Evolutionary conservation across 1,140 invertebrate genomes (phyloP).

Genomic region (Temnothorax nylanderi): DNA sequence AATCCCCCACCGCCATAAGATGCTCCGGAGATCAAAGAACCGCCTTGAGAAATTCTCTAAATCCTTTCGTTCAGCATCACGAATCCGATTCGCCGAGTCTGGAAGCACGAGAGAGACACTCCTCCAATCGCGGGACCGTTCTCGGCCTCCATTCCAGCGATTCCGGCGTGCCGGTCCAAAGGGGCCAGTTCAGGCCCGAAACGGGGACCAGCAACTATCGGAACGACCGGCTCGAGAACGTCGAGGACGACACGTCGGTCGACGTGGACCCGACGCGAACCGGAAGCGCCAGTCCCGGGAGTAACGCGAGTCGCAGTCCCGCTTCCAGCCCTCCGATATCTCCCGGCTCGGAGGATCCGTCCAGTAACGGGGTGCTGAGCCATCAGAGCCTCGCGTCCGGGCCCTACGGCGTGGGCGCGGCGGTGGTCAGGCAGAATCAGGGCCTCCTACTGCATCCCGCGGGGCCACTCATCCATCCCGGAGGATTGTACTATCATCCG

Average conservation of each 20-base stretch:
- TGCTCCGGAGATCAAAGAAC: constrained; percentile 51
- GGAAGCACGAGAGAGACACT: constrained; percentile 28
- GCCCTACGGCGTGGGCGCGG: constrained; percentile 71
- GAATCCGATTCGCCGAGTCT: constrained; percentile 51
- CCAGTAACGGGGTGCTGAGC: constrained; percentile 59
- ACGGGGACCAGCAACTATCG: constrained; percentile 56
- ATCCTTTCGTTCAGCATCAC: constrained; percentile 66
- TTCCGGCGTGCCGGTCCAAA: constrained; percentile 38
- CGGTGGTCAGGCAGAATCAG: constrained; percentile 80
- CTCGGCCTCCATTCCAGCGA: constrained; percentile 44
- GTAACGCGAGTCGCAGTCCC: constrained; percentile 80
- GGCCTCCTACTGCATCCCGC: constrained; percentile 80
- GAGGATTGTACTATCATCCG: constrained; percentile 82
- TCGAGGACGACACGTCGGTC: constrained; percentile 74
- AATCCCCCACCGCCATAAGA: constrained; percentile 59
- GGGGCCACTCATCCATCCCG: constrained; percentile 80
- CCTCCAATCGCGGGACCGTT: constrained; percentile 22
- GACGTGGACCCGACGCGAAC: constrained; percentile 72
- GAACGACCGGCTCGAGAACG: constrained; percentile 69
- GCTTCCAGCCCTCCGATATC: constrained; percentile 83
- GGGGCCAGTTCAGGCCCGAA: constrained; percentile 46
- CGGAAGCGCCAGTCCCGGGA: constrained; percentile 82
- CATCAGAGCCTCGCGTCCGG: constrained; percentile 66
- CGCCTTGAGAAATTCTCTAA: constrained; percentile 56
- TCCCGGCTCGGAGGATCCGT: constrained; percentile 81